Base-by-base conservation (phyloP, 2,888 invertebrate genomes). In the Cheilosia scutellata region DNA sequence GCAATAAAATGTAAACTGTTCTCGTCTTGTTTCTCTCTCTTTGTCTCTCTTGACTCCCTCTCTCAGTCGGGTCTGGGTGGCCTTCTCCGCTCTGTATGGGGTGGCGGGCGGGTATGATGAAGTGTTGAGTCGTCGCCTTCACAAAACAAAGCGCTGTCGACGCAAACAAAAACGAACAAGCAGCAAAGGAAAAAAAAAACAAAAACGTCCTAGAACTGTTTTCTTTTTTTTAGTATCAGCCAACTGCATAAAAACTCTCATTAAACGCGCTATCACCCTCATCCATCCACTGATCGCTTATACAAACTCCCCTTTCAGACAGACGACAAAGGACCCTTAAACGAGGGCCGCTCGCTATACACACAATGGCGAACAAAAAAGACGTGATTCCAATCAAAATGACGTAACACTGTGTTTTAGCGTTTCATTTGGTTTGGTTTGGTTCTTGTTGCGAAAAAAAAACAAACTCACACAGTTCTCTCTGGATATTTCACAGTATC, bases 91-190 rank as follows among this genome's bases (percentile, higher is more conserved):
- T 53, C 55, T 62, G 27, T 55, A 37, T 27, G 5, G 11, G 13
- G 5, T 11, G 55, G 49, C 20, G 31, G 44, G 42, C 51, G 68
- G 75, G 49, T 70, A 44, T 75, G 42, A 63, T 66, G 47, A 65
- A 76, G 58, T 80, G 83, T 71, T 79, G 78, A 78, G 62, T 84
- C 79, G 79, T 79, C 63, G 79, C 70, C 79, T 84, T 62, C 44
- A 44, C 29, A 63, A 70, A 79, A 79, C 83, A 78, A 78, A 83
- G 77, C 77, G 57, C 53, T 71, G 76, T 57, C 66, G 68, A 83
- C 60, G 42, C 49, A 47, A 62, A 77, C 68, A 65, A 53, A 66
- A 58, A 40, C 42, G 37, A 37, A 11, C 33, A 33, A 9, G 33
- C 33, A 33, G 33, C 11, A 9, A 11, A 11, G 37, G 37, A 7